Conservation (phyloP, 2,113 vertebrate species). For the Grammomys surdaster region DNA sequence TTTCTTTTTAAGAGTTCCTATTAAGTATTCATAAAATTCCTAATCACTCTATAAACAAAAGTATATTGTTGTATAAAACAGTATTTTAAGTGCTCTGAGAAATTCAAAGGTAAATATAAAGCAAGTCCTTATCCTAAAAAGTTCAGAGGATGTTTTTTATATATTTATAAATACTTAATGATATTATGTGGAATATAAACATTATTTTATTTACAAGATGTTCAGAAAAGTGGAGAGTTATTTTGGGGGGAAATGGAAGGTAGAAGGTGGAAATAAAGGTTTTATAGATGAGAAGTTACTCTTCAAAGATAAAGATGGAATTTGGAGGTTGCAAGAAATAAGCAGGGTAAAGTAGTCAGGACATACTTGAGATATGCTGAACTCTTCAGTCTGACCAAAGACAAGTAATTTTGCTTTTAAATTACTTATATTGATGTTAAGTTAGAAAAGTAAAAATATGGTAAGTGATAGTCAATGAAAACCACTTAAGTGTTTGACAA, state of each 20-base stretch:
- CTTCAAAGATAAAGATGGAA: constrained; percentile 26
- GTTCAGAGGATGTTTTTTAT: neutral
- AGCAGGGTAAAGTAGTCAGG: neutral
- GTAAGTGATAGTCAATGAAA: neutral
- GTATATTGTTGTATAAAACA: neutral
- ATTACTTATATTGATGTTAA: neutral
- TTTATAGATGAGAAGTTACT: neutral
- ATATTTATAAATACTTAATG: constrained; percentile 1
- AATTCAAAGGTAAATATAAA: constrained; percentile 47
- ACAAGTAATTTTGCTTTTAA: neutral
- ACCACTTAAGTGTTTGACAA: neutral
- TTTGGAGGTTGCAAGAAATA: neutral
- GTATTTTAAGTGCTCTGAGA: neutral
- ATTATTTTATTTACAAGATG: neutral
- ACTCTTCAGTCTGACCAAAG: constrained; percentile 28
- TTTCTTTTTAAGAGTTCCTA: constrained; percentile 50
- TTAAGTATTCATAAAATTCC: constrained; percentile 32
- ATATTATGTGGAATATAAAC: neutral
- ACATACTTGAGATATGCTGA: neutral
- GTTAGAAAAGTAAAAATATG: constrained; percentile 41
- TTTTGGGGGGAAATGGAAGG: neutral
- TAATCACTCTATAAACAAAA: neutral
- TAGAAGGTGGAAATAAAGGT: constrained; percentile 18
- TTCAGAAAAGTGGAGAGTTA: constrained; percentile 7
- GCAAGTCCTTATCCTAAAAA: neutral